Conservation (phyloP, 2,888 invertebrate genomes). For the Pammene aurita region DNA sequence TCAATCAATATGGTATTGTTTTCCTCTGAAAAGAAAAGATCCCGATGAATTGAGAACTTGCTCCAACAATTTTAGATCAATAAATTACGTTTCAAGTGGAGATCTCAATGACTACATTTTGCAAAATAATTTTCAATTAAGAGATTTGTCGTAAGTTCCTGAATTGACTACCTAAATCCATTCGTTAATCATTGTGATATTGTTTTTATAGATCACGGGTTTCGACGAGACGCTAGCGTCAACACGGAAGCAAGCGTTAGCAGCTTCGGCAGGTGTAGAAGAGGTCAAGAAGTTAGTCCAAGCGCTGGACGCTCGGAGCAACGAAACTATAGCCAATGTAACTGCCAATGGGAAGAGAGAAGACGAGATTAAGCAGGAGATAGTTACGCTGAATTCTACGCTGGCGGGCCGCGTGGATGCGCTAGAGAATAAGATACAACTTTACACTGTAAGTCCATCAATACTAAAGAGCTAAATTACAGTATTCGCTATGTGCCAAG, state of each 20-base stretch:
- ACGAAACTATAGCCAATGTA: conserved; percentile 72
- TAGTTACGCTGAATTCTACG: conserved; percentile 64
- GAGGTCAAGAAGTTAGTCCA: conserved; percentile 66
- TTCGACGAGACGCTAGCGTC: conserved; percentile 71
- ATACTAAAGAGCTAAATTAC: too few species aligned
- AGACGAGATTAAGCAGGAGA: conserved; percentile 60
- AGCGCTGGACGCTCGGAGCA: conserved; percentile 65
- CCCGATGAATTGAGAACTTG: too few species aligned
- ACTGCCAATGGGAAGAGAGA: conserved; percentile 58
- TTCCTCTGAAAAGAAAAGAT: too few species aligned
- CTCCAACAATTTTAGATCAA: too few species aligned
- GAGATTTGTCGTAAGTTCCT: not conserved
- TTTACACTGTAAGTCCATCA: conserved; percentile 45
- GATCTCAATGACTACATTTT: too few species aligned
- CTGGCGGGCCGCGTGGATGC: conserved; percentile 62
- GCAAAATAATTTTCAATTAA: too few species aligned
- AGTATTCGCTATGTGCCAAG: too few species aligned
- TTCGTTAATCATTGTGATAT: not conserved
- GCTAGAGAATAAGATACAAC: conserved; percentile 65
- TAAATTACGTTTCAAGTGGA: too few species aligned
- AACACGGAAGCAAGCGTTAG: conserved; percentile 70
- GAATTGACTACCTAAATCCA: not conserved
- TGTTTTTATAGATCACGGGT: conserved; percentile 74
- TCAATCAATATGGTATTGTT: too few species aligned
- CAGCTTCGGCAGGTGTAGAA: conserved; percentile 70